Percentiles rank a stretch among this genome's conserved stretches.
Conservation (phyloP, 1,140 invertebrate species). For the Odontomachus brunneus region DNA sequence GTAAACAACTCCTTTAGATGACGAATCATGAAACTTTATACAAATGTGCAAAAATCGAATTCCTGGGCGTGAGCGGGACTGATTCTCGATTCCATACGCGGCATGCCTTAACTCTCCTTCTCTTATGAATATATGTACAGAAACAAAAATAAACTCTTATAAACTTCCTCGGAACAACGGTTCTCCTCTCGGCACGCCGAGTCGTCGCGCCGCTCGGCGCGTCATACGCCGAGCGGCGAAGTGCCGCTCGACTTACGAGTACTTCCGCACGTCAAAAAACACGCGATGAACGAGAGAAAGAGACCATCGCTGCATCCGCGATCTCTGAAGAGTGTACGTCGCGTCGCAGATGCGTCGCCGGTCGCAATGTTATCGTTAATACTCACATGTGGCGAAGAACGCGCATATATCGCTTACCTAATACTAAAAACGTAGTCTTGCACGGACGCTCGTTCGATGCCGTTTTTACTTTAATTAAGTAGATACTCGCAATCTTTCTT, state of each 20-base stretch:
- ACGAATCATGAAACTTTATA: slow-evolving; percentile 65
- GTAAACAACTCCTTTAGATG: background rate
- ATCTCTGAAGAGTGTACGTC: too few relatives aligned
- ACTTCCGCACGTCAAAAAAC: background rate
- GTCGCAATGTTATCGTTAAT: slow-evolving; percentile 19
- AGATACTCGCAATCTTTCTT: slow-evolving; percentile 35
- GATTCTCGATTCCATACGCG: slow-evolving; percentile 14
- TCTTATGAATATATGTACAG: slow-evolving; percentile 60
- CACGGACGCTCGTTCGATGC: background rate
- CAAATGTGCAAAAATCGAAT: slow-evolving; percentile 66
- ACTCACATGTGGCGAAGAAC: background rate
- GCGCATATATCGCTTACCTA: slow-evolving; percentile 12
- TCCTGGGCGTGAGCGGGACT: slow-evolving; percentile 55
- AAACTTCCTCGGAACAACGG: slow-evolving; percentile 67
- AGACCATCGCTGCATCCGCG: background rate
- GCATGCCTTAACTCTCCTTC: slow-evolving; percentile 10
- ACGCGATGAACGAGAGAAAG: background rate
- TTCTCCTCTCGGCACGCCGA: background rate
- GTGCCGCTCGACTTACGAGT: background rate
- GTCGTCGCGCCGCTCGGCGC: slow-evolving; percentile 1
- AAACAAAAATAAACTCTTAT: slow-evolving; percentile 75
- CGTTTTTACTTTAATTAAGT: slow-evolving; percentile 60
- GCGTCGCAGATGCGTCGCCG: background rate
- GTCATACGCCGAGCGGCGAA: background rate
- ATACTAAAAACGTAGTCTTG: slow-evolving; percentile 33